These are phyloP conservation scores for Lycorma delicatula DNA, from an alignment of 1,140 invertebrate species.

Conservation along the genomic window DNA sequence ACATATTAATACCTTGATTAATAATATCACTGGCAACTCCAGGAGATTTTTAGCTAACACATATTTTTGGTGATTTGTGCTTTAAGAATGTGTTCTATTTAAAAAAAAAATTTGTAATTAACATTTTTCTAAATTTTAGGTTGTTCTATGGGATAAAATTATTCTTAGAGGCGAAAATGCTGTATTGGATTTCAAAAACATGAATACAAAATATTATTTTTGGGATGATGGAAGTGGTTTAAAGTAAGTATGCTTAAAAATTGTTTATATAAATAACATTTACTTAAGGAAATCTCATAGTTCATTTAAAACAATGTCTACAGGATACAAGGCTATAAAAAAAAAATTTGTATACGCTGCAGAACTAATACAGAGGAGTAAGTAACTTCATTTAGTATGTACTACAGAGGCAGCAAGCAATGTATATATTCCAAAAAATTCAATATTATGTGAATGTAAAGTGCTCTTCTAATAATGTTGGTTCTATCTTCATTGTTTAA, in stretches of 20 bases:
- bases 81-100: background rate
- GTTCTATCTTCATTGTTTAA: no score
- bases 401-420: no score
- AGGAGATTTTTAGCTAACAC: background rate
- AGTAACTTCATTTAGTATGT: no score
- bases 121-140: slow-evolving; percentile 46
- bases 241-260: slow-evolving; percentile 51
- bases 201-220: slow-evolving; percentile 99
- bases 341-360: no score
- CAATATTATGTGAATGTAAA: no score
- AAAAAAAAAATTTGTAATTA: background rate
- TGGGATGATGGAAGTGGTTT: slow-evolving; percentile 98
- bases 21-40: background rate
- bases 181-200: slow-evolving; percentile 81
- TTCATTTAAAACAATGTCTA: background rate
- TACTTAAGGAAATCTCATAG: no score
- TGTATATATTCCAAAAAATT: no score
- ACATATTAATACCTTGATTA: background rate
- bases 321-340: no score
- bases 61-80: background rate
- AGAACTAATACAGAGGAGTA: no score
- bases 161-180: slow-evolving; percentile 89
- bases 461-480: no score
- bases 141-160: slow-evolving; percentile 99
- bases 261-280: background rate